Evolutionary conservation across 2,888 invertebrate species (phyloP).

Genomic region (Deilephila elpenor): DNA sequence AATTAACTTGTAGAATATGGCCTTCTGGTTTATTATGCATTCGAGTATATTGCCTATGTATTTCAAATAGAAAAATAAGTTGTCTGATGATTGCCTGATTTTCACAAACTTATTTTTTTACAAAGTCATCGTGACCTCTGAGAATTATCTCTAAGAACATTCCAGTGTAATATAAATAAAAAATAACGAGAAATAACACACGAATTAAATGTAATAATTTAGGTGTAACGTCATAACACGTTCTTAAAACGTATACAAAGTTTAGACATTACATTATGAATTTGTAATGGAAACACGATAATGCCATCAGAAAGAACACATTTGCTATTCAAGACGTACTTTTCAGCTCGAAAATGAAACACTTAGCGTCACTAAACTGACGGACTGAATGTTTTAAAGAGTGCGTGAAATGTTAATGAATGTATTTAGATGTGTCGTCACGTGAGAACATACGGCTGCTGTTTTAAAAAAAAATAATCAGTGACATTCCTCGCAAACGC

Average conservation of each 20-base stretch:
- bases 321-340: constrained; percentile 25
- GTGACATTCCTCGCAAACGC: too few relatives aligned
- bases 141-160: too few relatives aligned
- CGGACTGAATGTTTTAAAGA: background rate
- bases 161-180: too few relatives aligned
- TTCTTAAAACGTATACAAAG: background rate
- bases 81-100: too few relatives aligned
- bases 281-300: constrained; percentile 28
- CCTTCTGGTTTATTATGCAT: too few relatives aligned
- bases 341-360: constrained; percentile 17
- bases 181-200: too few relatives aligned
- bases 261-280: constrained; percentile 24
- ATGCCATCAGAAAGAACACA: constrained; percentile 27
- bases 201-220: too few relatives aligned
- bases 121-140: too few relatives aligned
- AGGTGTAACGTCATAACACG: background rate
- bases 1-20: background rate
- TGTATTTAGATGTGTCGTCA: background rate
- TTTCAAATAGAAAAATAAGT: background rate
- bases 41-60: too few relatives aligned
- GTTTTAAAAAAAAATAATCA: too few relatives aligned
- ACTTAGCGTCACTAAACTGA: constrained; percentile 18
- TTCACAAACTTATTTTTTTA: too few relatives aligned
- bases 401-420: constrained; percentile 9
- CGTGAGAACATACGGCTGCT: too few relatives aligned